These are phyloP conservation scores for Misgurnus mizolepis DNA, from an alignment of 2,113 vertebrate species.

Conservation along the genomic window DNA sequence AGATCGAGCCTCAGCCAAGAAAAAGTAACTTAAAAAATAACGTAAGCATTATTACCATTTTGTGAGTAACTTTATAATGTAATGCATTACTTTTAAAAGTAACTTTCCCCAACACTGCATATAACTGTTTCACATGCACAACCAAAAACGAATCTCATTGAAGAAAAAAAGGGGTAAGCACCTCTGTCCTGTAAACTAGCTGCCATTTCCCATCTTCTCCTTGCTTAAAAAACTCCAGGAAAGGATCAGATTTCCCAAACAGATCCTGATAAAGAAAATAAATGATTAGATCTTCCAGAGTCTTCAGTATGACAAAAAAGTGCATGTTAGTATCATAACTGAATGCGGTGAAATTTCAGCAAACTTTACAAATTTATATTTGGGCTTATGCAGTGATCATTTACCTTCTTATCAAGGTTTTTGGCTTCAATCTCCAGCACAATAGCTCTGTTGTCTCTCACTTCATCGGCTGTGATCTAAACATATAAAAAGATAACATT, in stretches of 20 bases:
- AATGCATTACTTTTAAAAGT: too few relatives aligned
- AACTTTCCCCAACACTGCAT: too few relatives aligned
- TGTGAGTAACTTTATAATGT: too few relatives aligned
- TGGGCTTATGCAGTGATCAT: neutral
- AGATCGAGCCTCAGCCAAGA: too few relatives aligned
- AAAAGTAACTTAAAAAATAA: too few relatives aligned
- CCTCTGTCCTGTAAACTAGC: constrained; percentile 89
- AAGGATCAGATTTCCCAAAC: constrained; percentile 91
- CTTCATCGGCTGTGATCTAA: constrained; percentile 86
- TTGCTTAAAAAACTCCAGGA: constrained; percentile 87
- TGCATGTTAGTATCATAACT: neutral
- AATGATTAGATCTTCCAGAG: neutral
- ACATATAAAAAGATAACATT: constrained; percentile 38
- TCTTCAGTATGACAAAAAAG: too few relatives aligned
- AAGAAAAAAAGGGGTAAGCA: constrained; percentile 51
- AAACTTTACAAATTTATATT: neutral
- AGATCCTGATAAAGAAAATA: constrained; percentile 77
- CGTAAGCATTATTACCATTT: too few relatives aligned
- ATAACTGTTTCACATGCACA: neutral
- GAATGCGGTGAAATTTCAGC: too few relatives aligned
- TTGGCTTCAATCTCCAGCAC: constrained; percentile 83
- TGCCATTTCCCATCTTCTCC: constrained; percentile 84
- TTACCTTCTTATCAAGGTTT: constrained; percentile 91
- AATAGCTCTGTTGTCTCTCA: constrained; percentile 85
- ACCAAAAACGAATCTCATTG: neutral